Evolutionary conservation across 2,888 invertebrate species (phyloP).

Genomic region (Ptychoptera contaminata): DNA sequence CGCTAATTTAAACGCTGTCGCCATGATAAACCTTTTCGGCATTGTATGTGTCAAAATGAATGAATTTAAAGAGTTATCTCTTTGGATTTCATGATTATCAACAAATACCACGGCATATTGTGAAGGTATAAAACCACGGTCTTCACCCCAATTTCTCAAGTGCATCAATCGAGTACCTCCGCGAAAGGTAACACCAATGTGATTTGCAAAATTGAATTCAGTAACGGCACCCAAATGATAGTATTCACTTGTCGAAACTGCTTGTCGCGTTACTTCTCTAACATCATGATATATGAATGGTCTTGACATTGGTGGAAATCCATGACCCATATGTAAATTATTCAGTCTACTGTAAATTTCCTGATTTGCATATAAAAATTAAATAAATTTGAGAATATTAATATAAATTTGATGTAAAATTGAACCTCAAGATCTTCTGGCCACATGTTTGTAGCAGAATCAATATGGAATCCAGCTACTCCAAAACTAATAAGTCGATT

Average conservation of each 20-base stretch:
- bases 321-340: conserved; percentile 31
- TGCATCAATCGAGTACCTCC: not conserved
- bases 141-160: conserved; percentile 32
- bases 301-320: conserved; percentile 31
- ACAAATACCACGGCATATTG: conserved; percentile 51
- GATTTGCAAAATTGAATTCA: not conserved
- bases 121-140: conserved; percentile 45
- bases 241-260: conserved; percentile 12
- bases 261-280: conserved; percentile 30
- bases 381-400: not conserved
- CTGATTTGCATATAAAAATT: conserved; percentile 11
- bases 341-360: conserved; percentile 33
- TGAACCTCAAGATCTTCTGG: conserved; percentile 36
- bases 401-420: not conserved
- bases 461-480: conserved; percentile 39
- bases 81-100: conserved; percentile 76
- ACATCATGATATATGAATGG: conserved; percentile 42
- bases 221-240: not conserved
- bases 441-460: conserved; percentile 37
- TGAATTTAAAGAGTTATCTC: conserved; percentile 42
- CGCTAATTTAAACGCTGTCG: conserved; percentile 59
- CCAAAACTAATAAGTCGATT: conserved; percentile 35
- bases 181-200: not conserved
- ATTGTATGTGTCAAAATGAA: conserved; percentile 44
- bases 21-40: conserved; percentile 47